Evolutionary conservation across 2,797 vertebrate genomes (phyloP), one percentile per base, ranked within the genome.

Genomic region (Mus caroli): DNA sequence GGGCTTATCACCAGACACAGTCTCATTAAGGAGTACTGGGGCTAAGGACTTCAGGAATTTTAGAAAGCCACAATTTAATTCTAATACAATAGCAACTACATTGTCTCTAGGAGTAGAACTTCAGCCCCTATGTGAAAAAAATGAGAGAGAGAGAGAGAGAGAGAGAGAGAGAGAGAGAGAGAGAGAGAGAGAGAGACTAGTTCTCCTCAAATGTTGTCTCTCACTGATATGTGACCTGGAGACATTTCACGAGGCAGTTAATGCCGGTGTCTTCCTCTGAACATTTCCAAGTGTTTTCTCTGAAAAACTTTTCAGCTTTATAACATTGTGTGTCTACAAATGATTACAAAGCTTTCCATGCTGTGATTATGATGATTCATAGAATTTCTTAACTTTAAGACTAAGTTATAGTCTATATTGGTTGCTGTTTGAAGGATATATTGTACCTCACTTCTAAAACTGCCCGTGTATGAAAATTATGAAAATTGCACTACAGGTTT

Each of bases 321-420:
- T 89, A 78, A 94, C 56, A 14, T 15, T 78, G 77, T 96, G 31
- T 54, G 24, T 28, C 19, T 71, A 26, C 34, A 82, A 92, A 87
- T 58, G 43, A n/a, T 19, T 28, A 50, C 37, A 34, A 82, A 77
- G 73, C 20, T 69, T 84, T 95, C 12, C 78, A 43, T 46, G n/a
- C 64, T 88, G 15, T 83, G 62, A 56, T 31, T 19, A 28, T 93
- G 31, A 96, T 24, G 28, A 80, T 92, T 52, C 52, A 46, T 80
- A 75, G 34, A 67, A 10, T 91, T 67, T 75, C 2, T 5, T 60
- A 84, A 6, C 77, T 90, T 76, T 90, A 67, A 84, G 56, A 93
- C n/a, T 95, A 40, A 96, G 73, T 71, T 64, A 62, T 91, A 76
- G 90, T 88, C 73, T 96, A 78, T 24, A 4, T 69, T 90, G 43